Evolutionary conservation across 2,888 invertebrate species (phyloP).

Genomic region (Acleris sparsana): DNA sequence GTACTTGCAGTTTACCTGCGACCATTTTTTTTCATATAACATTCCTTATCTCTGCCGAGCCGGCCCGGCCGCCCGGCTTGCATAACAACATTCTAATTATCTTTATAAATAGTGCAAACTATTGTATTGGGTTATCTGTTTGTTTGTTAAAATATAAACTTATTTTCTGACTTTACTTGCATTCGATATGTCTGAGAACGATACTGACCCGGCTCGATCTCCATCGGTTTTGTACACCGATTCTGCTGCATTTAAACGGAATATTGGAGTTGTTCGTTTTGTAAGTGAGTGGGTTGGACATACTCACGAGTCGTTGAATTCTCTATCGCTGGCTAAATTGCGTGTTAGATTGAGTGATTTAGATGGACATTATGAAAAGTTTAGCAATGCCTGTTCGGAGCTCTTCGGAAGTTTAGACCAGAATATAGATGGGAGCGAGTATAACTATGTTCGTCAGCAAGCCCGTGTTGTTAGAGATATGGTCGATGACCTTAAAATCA

Average conservation of each 20-base stretch:
- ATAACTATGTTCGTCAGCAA: not conserved
- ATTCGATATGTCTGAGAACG: not conserved
- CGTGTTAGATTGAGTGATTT: not conserved
- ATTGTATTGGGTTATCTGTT: not conserved
- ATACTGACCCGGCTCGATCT: not conserved
- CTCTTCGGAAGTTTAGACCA: not conserved
- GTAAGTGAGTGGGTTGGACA: not conserved
- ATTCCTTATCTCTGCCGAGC: not conserved
- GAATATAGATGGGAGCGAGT: not conserved
- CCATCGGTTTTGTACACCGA: not conserved
- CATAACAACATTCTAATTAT: not conserved
- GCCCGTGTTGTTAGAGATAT: not conserved
- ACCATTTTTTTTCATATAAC: not conserved
- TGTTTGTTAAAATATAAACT: not conserved
- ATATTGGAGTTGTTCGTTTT: not conserved
- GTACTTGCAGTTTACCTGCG: not conserved
- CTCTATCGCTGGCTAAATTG: not conserved
- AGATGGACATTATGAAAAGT: not conserved
- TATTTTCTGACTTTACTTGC: not conserved
- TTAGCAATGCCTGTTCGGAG: not conserved
- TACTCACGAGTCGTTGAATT: not conserved
- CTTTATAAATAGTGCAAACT: not conserved
- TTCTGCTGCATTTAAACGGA: not conserved
- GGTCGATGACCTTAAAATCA: slow-evolving; percentile 4
- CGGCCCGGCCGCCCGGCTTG: not conserved